Conservation (phyloP, 2,113 vertebrate genomes). For the Alouatta palliata region DNA sequence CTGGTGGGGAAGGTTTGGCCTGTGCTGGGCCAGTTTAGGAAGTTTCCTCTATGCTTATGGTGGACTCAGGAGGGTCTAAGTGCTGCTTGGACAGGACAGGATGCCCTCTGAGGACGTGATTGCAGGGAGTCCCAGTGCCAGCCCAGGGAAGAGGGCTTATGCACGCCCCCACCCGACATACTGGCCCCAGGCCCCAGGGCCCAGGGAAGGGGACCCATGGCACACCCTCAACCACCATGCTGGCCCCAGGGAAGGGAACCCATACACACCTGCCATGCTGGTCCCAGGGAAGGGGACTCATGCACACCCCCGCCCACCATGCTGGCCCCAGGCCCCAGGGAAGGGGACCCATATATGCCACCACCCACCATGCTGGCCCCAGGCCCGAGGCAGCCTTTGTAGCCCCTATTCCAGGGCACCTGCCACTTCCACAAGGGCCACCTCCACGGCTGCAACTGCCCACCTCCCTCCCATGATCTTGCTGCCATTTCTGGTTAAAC, state of each 20-base stretch:
- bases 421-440: background rate
- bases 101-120: background rate
- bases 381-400: background rate
- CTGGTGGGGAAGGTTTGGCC: background rate
- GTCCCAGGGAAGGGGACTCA: background rate
- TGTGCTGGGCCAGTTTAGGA: background rate
- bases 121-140: background rate
- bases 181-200: no score
- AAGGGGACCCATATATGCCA: no score
- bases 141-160: background rate
- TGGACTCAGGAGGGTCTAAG: background rate
- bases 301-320: rapidly evolving
- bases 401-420: background rate
- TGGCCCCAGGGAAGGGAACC: no score
- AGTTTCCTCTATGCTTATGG: background rate
- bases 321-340: background rate
- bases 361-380: no score
- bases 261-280: no score
- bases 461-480: background rate
- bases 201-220: no score
- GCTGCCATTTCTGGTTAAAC: background rate
- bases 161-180: rapidly evolving
- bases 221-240: no score
- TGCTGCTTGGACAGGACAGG: background rate
- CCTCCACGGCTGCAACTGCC: background rate